Evolutionary conservation across 2,797 vertebrate genomes (phyloP).

Genomic region (Sebastes steindachneri): DNA sequence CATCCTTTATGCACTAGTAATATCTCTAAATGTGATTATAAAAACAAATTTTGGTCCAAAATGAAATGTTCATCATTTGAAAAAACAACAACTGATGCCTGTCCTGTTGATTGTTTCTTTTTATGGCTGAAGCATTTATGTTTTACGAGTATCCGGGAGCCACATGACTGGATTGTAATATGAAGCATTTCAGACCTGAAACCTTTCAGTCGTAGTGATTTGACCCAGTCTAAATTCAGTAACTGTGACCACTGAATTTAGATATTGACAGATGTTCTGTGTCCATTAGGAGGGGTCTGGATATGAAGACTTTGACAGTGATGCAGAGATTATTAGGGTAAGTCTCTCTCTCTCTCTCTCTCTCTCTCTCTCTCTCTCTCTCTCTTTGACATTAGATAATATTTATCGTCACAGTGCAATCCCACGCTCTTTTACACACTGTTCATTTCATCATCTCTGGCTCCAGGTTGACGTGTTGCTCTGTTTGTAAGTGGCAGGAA

Average conservation of each 20-base stretch:
- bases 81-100: background rate
- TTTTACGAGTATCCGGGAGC: background rate
- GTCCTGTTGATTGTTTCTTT: background rate
- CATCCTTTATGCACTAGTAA: background rate
- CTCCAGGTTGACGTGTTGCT: background rate
- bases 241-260: background rate
- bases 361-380: background rate
- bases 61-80: background rate
- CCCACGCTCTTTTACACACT: background rate
- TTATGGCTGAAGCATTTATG: background rate
- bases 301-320: slow-evolving; percentile 84
- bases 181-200: too few species aligned
- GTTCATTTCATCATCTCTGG: background rate
- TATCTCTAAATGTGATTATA: background rate
- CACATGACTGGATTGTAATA: background rate
- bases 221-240: background rate
- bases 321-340: slow-evolving; percentile 82
- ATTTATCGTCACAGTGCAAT: background rate
- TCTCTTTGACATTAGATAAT: background rate
- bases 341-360: slow-evolving; percentile 42
- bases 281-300: slow-evolving; percentile 86
- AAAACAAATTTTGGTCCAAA: background rate
- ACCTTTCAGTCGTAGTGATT: too few species aligned
- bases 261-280: background rate
- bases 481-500: background rate